Percentiles rank a stretch among this genome's conserved stretches.
phyloP scores from a whole-genome alignment of 1,140 invertebrate species.

The Scylla paramamosain region DNA sequence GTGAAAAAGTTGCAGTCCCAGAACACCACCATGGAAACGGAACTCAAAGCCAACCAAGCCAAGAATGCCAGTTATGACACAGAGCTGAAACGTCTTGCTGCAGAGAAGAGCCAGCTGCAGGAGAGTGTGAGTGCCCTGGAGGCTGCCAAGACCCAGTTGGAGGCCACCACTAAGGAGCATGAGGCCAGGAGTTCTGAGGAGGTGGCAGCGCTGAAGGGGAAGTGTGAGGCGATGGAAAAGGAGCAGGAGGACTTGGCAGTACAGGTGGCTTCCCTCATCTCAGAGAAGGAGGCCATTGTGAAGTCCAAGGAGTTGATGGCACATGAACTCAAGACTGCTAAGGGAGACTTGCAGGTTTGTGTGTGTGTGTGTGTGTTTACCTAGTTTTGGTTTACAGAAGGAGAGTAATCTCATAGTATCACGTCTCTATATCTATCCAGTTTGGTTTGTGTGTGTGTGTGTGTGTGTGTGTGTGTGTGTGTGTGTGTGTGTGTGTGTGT shows the following conservation, averaged over 20 bases:
- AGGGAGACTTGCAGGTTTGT: constrained; percentile 64
- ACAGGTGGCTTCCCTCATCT: not conserved
- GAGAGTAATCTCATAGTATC: too few relatives aligned
- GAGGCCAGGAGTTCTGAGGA: constrained; percentile 30
- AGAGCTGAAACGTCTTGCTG: constrained; percentile 55
- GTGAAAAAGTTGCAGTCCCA: constrained; percentile 51
- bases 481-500: too few relatives aligned
- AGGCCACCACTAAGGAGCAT: constrained; percentile 52
- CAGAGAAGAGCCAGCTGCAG: constrained; percentile 56
- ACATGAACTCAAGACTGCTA: constrained; percentile 56
- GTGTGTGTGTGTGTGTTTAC: not conserved
- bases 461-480: too few relatives aligned
- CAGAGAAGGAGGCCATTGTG: constrained; percentile 31
- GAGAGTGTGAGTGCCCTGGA: constrained; percentile 38
- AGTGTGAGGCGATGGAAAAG: constrained; percentile 30
- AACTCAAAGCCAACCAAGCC: constrained; percentile 51
- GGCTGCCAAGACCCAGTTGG: constrained; percentile 45
- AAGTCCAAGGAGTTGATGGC: constrained; percentile 35
- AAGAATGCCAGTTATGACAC: constrained; percentile 37
- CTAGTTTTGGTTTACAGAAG: too few relatives aligned
- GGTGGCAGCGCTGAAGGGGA: constrained; percentile 18
- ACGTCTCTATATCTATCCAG: too few relatives aligned
- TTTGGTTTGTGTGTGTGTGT: not conserved
- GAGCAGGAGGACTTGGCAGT: constrained; percentile 38
- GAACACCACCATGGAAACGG: constrained; percentile 40